Evolutionary conservation across 2,888 invertebrate species (phyloP), one percentile per base, ranked within the genome.

Genomic region (Ormyrus thymus): DNA sequence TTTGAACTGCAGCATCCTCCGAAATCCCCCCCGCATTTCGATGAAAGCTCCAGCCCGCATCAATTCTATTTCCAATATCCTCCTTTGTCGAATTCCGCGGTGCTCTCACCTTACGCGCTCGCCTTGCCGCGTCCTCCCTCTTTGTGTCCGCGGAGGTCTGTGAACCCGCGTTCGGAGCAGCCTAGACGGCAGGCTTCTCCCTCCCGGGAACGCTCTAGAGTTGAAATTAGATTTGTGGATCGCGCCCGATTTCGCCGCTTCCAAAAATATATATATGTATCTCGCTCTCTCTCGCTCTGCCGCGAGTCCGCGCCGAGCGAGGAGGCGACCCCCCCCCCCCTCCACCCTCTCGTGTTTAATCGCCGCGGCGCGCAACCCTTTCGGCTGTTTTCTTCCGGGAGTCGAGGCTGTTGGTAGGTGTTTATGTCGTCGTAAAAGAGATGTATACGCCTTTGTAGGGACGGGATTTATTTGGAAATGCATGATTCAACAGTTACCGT

Each of bases 221-320:
- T 81, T 78, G 72, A 79, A 82, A 82, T 82, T 82, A 81, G 81
- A 82, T 79, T 82, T 81, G 81, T 78, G 78, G 73, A 74, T 51
- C 81, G 79, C 78, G 70, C 51, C 78, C 74, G 81, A 79, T 76
- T 76, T 72, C 72, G 59, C 51, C 29, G 66, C 50, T n/a, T 11
- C 79, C 69, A 76, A 80, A 80, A 73, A 80, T 80, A 80, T 45
- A 50, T 29, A 29, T 29, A 3, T 29, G 0, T 29, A 0, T 29
- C 29, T 29, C 29, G 1, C 29, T 29, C n/a, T n/a, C n/a, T n/a
- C n/a, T n/a, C 29, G 2, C 4, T 29, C 29, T 29, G n/a, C 29
- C 29, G 1, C 55, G 51, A 43, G n/a, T 7, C 4, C 2, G 62
- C 2, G 62, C 45, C 50, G 51, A 43, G 43, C 9, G 45, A 15